phyloP scores from a whole-genome alignment of 2,888 invertebrate genomes.

The Drosophila multiciliata region DNA sequence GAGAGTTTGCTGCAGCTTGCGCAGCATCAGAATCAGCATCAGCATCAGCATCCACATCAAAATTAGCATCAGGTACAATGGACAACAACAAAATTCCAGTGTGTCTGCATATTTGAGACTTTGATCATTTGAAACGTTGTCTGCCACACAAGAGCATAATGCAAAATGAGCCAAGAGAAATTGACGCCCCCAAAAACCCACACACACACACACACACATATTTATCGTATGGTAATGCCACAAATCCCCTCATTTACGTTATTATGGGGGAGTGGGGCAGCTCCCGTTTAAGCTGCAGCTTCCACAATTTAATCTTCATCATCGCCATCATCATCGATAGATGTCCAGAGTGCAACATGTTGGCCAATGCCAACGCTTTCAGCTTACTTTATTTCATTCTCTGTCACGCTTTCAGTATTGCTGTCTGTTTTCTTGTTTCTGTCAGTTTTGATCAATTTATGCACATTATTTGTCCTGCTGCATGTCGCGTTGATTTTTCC shows the following conservation, averaged over 20 bases:
- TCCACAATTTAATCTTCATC: constrained; percentile 69
- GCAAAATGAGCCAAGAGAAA: constrained; percentile 22
- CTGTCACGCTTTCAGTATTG: background rate
- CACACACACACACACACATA: background rate
- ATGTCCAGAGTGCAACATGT: constrained; percentile 56
- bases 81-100: constrained; percentile 57
- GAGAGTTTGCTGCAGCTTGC: constrained; percentile 3
- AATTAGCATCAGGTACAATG: constrained; percentile 21
- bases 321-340: constrained; percentile 43
- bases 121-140: constrained; percentile 68
- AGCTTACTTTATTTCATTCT: constrained; percentile 28
- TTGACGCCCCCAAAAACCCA: constrained; percentile 3
- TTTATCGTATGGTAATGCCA: constrained; percentile 61
- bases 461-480: constrained; percentile 76
- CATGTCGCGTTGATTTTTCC: constrained; percentile 77
- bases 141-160: constrained; percentile 46
- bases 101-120: constrained; percentile 79
- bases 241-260: constrained; percentile 37
- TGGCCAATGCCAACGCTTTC: constrained; percentile 54
- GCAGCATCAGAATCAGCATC: constrained; percentile 1
- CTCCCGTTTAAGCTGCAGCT: constrained; percentile 19
- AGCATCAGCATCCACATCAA: constrained; percentile 6
- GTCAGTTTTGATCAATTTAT: constrained; percentile 66
- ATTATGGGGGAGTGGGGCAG: constrained; percentile 47
- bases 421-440: background rate